Conservation (phyloP, 2,113 vertebrate species). For the Paedocypris sp. region DNA sequence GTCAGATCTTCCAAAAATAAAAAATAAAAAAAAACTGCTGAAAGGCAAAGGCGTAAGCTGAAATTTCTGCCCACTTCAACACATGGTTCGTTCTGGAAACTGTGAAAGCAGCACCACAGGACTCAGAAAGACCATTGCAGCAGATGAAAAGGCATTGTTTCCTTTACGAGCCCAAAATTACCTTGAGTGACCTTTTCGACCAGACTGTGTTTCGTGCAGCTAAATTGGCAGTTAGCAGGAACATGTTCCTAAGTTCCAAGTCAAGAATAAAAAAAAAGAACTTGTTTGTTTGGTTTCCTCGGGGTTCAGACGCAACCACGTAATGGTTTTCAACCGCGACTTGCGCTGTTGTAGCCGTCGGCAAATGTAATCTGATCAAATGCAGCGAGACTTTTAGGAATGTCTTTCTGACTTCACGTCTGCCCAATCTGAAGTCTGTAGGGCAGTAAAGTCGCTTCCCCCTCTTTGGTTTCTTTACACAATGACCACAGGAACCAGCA, state of each 20-base stretch:
- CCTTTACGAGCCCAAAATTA: conserved; percentile 6
- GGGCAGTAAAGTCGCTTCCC: conserved; percentile 17
- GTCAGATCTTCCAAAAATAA: neutral
- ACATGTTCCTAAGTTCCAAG: conserved; percentile 21
- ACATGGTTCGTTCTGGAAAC: neutral
- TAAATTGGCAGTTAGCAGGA: conserved; percentile 31
- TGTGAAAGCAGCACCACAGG: neutral
- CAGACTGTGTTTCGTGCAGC: neutral
- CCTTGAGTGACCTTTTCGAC: conserved; percentile 31
- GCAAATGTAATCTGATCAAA: conserved; percentile 25
- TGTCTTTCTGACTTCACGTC: conserved; percentile 20
- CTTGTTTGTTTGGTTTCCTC: conserved; percentile 20
- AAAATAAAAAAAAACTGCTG: neutral
- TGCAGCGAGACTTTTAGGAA: conserved; percentile 10
- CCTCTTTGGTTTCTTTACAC: conserved; percentile 13
- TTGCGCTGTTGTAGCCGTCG: neutral
- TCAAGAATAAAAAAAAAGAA: conserved; percentile 26
- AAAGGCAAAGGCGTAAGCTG: neutral
- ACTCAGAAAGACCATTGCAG: neutral
- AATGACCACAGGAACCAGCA: conserved; percentile 16
- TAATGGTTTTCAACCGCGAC: conserved; percentile 44
- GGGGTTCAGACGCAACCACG: conserved; percentile 25
- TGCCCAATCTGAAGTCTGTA: conserved; percentile 20
- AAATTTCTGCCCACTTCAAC: neutral
- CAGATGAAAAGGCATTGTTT: neutral